Evolutionary conservation across 1,140 invertebrate species (phyloP).

Genomic region (Drosophila nigrodunni): DNA sequence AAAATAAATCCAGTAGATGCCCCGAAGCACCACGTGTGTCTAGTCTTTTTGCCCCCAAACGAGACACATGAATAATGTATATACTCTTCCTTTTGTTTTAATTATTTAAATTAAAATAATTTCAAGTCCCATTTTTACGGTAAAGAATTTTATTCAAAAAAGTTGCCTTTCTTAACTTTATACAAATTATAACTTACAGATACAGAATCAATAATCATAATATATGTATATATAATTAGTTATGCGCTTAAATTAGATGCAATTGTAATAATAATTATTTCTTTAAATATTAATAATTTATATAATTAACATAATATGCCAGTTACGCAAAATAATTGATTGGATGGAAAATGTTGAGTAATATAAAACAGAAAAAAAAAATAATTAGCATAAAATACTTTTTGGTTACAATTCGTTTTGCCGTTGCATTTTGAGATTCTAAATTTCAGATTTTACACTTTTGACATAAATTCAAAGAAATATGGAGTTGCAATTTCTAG

Average conservation of each 20-base stretch:
- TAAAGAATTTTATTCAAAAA: slow-evolving; percentile 84
- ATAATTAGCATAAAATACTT: slow-evolving; percentile 60
- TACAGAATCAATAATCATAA: slow-evolving; percentile 68
- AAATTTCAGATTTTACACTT: not conserved
- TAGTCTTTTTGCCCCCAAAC: too few species aligned
- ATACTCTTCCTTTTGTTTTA: not conserved
- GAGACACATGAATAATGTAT: too few species aligned
- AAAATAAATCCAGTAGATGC: slow-evolving; percentile 53
- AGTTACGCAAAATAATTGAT: slow-evolving; percentile 8
- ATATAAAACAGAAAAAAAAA: slow-evolving; percentile 40
- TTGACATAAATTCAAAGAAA: not conserved
- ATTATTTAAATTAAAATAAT: slow-evolving; percentile 1
- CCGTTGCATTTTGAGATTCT: slow-evolving; percentile 31
- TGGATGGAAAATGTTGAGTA: slow-evolving; percentile 5
- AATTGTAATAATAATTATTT: slow-evolving; percentile 51
- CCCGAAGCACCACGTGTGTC: too few species aligned
- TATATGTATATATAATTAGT: slow-evolving; percentile 67
- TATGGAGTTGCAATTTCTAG: not conserved
- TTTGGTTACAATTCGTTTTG: slow-evolving; percentile 51
- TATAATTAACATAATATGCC: slow-evolving; percentile 62
- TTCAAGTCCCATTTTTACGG: slow-evolving; percentile 33
- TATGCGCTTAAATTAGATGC: slow-evolving; percentile 67
- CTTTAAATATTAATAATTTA: slow-evolving; percentile 46
- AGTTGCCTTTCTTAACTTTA: slow-evolving; percentile 77
- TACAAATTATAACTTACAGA: slow-evolving; percentile 79